These are phyloP conservation scores for Oryzias woworae DNA, from an alignment of 2,113 vertebrate genomes.

Conservation along the genomic window DNA sequence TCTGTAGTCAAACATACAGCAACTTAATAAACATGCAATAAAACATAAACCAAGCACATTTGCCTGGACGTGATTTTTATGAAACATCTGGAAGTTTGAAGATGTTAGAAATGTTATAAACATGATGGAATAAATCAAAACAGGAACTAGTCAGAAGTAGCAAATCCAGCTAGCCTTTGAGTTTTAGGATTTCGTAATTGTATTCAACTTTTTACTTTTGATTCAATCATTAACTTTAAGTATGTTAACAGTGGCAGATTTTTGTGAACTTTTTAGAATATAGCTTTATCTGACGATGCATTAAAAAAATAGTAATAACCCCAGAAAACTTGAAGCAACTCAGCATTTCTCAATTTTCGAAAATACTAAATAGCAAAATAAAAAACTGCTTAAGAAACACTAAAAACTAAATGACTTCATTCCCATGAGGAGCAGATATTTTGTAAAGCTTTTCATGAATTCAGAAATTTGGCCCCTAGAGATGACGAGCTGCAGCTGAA, in stretches of 20 bases:
- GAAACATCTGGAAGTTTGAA: neutral
- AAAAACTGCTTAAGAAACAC: constrained; percentile 1
- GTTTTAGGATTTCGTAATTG: neutral
- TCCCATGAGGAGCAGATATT: constrained; percentile 6
- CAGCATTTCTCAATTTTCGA: too few relatives aligned
- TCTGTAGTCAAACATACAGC: constrained; percentile 1
- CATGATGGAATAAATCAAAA: constrained; percentile 5
- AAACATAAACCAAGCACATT: constrained; percentile 6
- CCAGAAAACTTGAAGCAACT: too few relatives aligned
- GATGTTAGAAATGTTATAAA: constrained; percentile 1
- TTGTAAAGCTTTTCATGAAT: constrained; percentile 31
- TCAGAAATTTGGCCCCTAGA: constrained; percentile 40
- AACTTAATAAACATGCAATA: constrained; percentile 11
- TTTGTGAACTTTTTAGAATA: neutral
- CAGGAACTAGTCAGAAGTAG: neutral
- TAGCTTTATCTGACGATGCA: constrained; percentile 22
- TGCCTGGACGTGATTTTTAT: constrained; percentile 3
- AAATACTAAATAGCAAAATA: too few relatives aligned
- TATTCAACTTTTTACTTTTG: constrained; percentile 3
- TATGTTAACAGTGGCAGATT: constrained; percentile 22
- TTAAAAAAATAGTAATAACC: neutral
- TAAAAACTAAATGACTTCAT: constrained; percentile 2
- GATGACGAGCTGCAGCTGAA: constrained; percentile 36
- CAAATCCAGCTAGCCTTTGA: neutral
- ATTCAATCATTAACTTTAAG: constrained; percentile 8